Evolutionary conservation across 2,888 invertebrate genomes (phyloP), one percentile per base, ranked within the genome.

Genomic region (Sipha maydis): DNA sequence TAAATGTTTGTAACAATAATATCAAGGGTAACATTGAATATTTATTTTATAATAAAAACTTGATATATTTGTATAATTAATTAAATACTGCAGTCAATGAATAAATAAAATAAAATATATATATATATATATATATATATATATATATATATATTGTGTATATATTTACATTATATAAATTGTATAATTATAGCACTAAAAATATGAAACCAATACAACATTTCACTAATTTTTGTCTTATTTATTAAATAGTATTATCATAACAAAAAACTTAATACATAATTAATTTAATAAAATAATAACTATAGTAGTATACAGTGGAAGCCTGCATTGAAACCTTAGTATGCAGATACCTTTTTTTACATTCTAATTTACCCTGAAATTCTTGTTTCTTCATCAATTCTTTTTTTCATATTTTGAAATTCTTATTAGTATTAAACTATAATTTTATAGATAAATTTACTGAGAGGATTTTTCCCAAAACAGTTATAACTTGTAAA

Each of bases 1-100:
- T 34, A 3, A 19, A 83, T 54, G 34, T 54, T 73, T 83, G 56
- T 75, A 84, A 56, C 34, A 84, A 83, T 75, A 75, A 61, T 31
- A 56, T 71, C 28, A 83, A 73, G 31, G 75, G 75, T 83, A 83
- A 83, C 83, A 75, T 75, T 67, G 19, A 38, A 75, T 31, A 14
- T 56, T 56, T 69, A 9, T 71, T 21, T 25, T 69, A 48, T 28
- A 82, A 48, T 71, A 82, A 71, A 4, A 82, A 28, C n/a, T 67
- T 19, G 2, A 71, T 69, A 28, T 19, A 31, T 34, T 34, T 34
- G 75, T 83, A n/a, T 54, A 54, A 34, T 75, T 75, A 75, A n/a
- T 75, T 19, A 38, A 75, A n/a, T 34, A 73, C 41, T 41, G 48
- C 48, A 48, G 73, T 83, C 34, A 73, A 83, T 73, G 54, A 34